Evolutionary conservation across 2,888 invertebrate genomes (phyloP).

Genomic region (Theodoxus fluviatilis): DNA sequence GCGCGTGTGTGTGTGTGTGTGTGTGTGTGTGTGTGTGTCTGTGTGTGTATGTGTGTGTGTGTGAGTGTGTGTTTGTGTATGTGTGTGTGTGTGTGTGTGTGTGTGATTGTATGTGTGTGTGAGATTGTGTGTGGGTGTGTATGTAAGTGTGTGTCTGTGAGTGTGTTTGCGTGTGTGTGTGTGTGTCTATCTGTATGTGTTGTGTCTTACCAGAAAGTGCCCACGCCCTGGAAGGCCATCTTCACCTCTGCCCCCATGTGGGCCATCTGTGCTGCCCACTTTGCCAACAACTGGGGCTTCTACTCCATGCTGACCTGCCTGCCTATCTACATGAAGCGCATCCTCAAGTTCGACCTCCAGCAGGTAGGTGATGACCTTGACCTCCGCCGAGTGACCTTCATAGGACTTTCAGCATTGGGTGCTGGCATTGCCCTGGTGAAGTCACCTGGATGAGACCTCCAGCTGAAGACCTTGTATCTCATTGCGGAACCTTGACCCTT

Average conservation of each 20-base stretch:
- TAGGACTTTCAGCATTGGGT: too few species aligned
- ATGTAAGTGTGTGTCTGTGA: not conserved
- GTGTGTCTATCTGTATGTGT: too few species aligned
- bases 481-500: too few species aligned
- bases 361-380: conserved; percentile 52
- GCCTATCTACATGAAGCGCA: conserved; percentile 65
- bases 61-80: not conserved
- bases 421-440: too few species aligned
- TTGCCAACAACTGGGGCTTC: conserved; percentile 67
- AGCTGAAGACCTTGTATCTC: too few species aligned
- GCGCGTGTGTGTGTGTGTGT: conserved; percentile 9
- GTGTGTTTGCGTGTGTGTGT: not conserved
- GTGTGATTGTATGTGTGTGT: conserved; percentile 3
- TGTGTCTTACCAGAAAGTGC: conserved; percentile 18
- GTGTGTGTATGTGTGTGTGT: conserved; percentile 6
- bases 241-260: conserved; percentile 55
- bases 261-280: conserved; percentile 64
- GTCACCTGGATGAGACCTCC: too few species aligned
- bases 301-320: conserved; percentile 67
- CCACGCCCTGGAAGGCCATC: conserved; percentile 45
- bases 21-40: not conserved
- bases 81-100: conserved; percentile 26
- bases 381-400: not conserved
- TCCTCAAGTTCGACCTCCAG: conserved; percentile 62
- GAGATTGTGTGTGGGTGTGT: conserved; percentile 5